Conservation (phyloP, 37 sponge, comb jelly and placozoan species). For the Ephydatia muelleri region DNA sequence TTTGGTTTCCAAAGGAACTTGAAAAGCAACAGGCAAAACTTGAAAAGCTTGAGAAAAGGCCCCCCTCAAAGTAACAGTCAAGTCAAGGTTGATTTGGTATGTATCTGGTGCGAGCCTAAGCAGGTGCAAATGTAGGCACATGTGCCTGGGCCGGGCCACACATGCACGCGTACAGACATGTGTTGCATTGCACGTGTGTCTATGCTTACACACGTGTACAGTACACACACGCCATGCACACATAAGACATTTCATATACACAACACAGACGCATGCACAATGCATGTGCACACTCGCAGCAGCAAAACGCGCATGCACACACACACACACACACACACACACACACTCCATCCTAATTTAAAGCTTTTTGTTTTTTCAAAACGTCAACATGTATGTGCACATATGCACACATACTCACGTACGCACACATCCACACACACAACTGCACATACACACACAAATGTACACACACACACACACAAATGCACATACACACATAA, state of each 20-base stretch:
- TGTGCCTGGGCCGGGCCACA: background rate
- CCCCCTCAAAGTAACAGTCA: no score
- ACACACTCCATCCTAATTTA: constrained; percentile 1
- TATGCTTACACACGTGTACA: background rate
- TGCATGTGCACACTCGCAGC: no score
- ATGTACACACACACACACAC: no score
- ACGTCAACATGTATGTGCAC: background rate
- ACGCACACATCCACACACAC: no score
- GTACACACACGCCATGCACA: background rate
- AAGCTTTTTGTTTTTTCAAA: background rate
- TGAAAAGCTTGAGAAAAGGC: constrained; percentile 43
- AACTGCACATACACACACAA: no score
- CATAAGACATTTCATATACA: background rate
- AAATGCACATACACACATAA: no score
- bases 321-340: no score
- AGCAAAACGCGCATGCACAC: no score
- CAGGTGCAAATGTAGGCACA: no score
- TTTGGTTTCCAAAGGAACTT: constrained; percentile 45
- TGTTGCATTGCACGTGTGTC: background rate
- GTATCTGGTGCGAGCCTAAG: no score
- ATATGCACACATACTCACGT: no score
- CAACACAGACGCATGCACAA: background rate
- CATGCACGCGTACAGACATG: background rate
- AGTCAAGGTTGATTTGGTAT: no score
- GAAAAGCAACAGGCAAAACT: constrained; percentile 58